These are phyloP conservation scores for Aplysia californica DNA, from an alignment of 1,140 invertebrate genomes.

Conservation along the genomic window DNA sequence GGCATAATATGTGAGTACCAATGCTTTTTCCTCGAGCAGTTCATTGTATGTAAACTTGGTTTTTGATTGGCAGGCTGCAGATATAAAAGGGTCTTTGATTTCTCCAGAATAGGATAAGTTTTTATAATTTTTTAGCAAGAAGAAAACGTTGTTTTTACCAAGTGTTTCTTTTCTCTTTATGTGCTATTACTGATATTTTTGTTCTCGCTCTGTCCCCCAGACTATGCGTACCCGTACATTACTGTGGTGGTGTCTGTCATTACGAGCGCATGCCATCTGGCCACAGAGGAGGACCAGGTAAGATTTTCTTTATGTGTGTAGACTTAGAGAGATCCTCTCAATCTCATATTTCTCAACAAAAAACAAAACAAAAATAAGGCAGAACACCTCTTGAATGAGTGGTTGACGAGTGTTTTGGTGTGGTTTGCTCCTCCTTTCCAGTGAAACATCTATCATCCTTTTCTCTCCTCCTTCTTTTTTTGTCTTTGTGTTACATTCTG, in stretches of 20 bases:
- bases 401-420: background rate
- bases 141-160: background rate
- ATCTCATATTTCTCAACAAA: background rate
- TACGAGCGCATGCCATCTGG: slow-evolving; percentile 93
- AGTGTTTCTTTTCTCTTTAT: background rate
- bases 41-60: background rate
- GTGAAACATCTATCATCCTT: background rate
- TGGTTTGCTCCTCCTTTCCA: background rate
- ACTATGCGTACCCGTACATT: slow-evolving; percentile 94
- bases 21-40: background rate
- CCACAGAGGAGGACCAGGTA: slow-evolving; percentile 86
- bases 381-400: background rate
- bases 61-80: background rate
- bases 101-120: background rate
- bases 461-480: too few species aligned
- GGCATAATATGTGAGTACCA: slow-evolving; percentile 74
- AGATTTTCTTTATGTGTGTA: slow-evolving; percentile 22
- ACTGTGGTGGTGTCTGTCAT: slow-evolving; percentile 93
- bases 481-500: too few species aligned
- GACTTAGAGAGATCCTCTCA: background rate
- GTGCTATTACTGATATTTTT: background rate
- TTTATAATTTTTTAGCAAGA: background rate
- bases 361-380: background rate
- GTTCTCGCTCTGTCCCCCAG: too few species aligned
- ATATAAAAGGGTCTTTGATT: background rate